phyloP scores from a whole-genome alignment of 2,888 invertebrate species.

The Drosophila fulvimacula region DNA sequence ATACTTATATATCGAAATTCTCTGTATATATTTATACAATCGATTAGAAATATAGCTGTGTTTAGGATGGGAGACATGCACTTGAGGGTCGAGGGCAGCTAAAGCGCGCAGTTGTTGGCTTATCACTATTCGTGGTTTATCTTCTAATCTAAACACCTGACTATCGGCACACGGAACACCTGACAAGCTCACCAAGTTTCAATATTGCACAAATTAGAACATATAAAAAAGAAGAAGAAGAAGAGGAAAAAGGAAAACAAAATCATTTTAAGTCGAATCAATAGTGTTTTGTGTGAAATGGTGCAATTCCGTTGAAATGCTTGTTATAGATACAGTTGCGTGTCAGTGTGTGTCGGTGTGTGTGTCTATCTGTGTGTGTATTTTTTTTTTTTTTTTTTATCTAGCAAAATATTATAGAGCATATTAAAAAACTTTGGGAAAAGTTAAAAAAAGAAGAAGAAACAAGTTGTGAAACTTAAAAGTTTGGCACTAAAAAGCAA shows the following conservation, averaged over 20 bases:
- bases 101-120: neutral
- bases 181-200: neutral
- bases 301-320: conserved; percentile 10
- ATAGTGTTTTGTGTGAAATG: conserved; percentile 39
- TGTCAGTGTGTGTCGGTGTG: conserved; percentile 3
- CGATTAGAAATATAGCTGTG: neutral
- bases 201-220: conserved; percentile 2
- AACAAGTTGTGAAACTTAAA: conserved; percentile 47
- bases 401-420: conserved; percentile 56
- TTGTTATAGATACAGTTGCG: conserved; percentile 18
- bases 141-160: conserved; percentile 11
- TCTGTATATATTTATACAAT: neutral
- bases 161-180: conserved; percentile 2
- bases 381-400: conserved; percentile 1
- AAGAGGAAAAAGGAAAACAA: neutral
- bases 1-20: neutral
- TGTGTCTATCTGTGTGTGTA: neutral
- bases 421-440: conserved; percentile 73
- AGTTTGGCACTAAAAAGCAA: conserved; percentile 69
- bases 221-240: neutral
- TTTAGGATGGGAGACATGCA: neutral
- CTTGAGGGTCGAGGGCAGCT: neutral
- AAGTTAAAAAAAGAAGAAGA: conserved; percentile 50
- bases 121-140: conserved; percentile 9
- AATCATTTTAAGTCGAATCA: conserved; percentile 10